Conservation (phyloP, 2,797 vertebrate genomes). For the Spizella passerina region DNA sequence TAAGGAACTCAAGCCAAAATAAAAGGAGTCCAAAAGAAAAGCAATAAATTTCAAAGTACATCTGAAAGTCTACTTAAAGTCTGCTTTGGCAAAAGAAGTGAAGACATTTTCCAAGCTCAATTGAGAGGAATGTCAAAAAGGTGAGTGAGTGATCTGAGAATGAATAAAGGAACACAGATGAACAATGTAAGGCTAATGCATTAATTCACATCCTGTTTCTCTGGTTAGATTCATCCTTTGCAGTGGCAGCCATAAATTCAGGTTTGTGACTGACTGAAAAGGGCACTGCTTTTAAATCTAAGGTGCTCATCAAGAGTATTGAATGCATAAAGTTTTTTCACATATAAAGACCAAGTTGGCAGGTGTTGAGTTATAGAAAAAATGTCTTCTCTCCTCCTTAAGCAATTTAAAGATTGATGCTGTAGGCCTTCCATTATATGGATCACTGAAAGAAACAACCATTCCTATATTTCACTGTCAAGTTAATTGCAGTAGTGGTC, state of each 20-base stretch:
- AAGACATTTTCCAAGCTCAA: conserved; percentile 2
- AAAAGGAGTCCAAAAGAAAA: background rate
- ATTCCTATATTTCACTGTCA: background rate
- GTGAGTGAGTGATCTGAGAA: background rate
- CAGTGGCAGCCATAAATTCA: conserved; percentile 1
- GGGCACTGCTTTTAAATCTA: background rate
- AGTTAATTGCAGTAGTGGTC: background rate
- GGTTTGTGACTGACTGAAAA: conserved; percentile 5
- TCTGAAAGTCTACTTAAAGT: background rate
- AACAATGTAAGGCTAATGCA: conserved; percentile 7
- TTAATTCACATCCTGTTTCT: background rate
- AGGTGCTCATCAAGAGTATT: background rate
- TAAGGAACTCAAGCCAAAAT: background rate
- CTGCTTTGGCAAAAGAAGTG: conserved; percentile 1
- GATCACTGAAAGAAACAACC: background rate
- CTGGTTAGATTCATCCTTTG: background rate
- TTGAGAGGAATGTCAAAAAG: background rate
- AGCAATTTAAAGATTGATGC: background rate
- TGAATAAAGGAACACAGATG: background rate
- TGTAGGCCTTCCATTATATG: background rate
- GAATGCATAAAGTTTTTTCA: background rate
- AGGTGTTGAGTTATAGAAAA: background rate
- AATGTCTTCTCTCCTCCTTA: background rate
- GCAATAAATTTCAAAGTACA: background rate
- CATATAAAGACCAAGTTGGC: background rate